Evolutionary conservation across 1,140 invertebrate genomes (phyloP), one percentile per base, ranked within the genome.

Genomic region (Homalodisca vitripennis): DNA sequence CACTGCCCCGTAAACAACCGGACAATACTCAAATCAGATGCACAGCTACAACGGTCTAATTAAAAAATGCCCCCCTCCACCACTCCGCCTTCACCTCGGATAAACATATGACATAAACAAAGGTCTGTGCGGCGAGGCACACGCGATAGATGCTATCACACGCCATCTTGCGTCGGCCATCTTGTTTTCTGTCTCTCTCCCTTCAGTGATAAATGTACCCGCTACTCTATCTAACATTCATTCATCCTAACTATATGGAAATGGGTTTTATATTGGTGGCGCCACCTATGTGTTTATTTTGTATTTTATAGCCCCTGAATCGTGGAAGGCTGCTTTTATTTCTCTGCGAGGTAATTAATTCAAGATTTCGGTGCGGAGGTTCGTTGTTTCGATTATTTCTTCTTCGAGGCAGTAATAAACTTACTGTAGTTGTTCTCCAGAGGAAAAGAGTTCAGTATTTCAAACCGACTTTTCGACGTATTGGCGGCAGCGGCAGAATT

Each of bases 51-150:
- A 53, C 48, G 22, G 48, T 24, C 48, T 53, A 53, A 53, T 53
- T 53, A 53, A 53, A 41, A 53, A 53, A 53, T 53, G 48, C 48
- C 22, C 48, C 48, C 48, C 20, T 6, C 48, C 48, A 41, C 34
- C 34, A 17, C 48, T 6, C 12, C 48, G 48, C 48, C 48, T 12
- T 20, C 22, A 41, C 34, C 6, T 6, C 22, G 22, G 13, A 24
- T 53, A 53, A 53, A 53, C 48, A 53, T 22, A 53, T 53, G 48
- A 53, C 48, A 53, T 53, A 53, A 53, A 53, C 48, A 53, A 53
- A 53, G 48, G 12, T 24, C 10, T 24, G 22, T 3, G 48, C n/a
- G n/a, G n/a, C n/a, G n/a, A n/a, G n/a, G n/a, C n/a, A n/a, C 48
- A 53, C 48, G 48, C 48, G 48, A 53, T 53, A 53, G 48, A 53